Base-by-base conservation (phyloP, 1,140 invertebrate genomes). In the Drosophila rhopaloa region DNA sequence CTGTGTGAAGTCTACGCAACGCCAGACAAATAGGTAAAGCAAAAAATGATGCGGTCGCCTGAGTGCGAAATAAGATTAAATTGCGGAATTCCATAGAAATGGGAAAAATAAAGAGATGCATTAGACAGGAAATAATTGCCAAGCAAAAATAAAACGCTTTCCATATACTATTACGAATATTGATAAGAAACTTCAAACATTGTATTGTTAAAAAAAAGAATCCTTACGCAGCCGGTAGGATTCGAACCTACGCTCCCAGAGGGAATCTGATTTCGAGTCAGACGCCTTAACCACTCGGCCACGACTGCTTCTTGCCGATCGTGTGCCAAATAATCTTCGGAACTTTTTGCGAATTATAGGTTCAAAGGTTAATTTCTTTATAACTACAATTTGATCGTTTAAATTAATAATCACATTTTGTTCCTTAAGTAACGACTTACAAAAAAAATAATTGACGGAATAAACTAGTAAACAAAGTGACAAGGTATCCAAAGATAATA, bases 241-340 rank as follows among this genome's bases (percentile, higher is more conserved):
- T 95, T 96, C 95, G 95, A 96, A 96, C 95, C 95, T 96, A 95
- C 95, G 95, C 95, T 96, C 95, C 95, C 95, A 96, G 94, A 96
- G 95, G 95, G 95, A 96, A 96, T 95, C 95, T 95, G 95, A 96
- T 96, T 96, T 96, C 95, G 95, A 96, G 95, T 96, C 95, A 96
- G 95, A 96, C 95, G 95, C 95, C 95, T 96, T 96, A 96, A 96
- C 95, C 95, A 95, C 95, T 96, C 95, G 95, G 95, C 95, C 95
- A 96, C 94, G 95, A 95, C 95, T 95, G 95, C 95, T 79, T 27
- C 2, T 37, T 53, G 5, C 10, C 0, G 32, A 53, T 35, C 32
- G 10, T 0, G 3, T 16, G 16, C 14, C 50, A 35, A 53, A 53
- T 4, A 16, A 37, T 53, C 32, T 53, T 19, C 14, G 10, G 48